Evolutionary conservation across 92 coral and sea anemone genomes (phyloP).

Genomic region (Plumapathes pennacea): DNA sequence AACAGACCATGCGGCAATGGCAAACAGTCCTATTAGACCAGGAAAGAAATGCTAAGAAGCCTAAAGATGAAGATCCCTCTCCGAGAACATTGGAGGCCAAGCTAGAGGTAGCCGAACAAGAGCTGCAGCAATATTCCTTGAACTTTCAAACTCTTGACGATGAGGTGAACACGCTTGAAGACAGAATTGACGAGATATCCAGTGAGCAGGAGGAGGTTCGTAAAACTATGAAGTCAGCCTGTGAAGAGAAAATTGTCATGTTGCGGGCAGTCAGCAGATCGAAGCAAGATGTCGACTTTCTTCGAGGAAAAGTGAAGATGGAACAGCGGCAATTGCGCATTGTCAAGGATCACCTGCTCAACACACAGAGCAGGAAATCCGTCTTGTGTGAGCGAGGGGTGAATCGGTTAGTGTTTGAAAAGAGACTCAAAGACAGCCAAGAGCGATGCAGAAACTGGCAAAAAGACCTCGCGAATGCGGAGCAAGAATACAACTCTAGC

Average conservation of each 20-base stretch:
- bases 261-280: background rate
- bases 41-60: background rate
- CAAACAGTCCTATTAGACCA: slow-evolving; percentile 21
- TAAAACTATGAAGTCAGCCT: slow-evolving; percentile 1
- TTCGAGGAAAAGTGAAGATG: slow-evolving; percentile 44
- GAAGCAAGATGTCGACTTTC: slow-evolving; percentile 25
- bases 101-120: slow-evolving; percentile 8
- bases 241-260: slow-evolving; percentile 1
- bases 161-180: background rate
- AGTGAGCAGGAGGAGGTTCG: slow-evolving; percentile 6
- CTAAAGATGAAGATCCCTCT: slow-evolving; percentile 1
- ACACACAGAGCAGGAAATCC: too few relatives aligned
- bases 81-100: background rate
- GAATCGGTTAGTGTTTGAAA: slow-evolving; percentile 32
- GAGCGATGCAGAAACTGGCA: slow-evolving; percentile 43
- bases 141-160: background rate
- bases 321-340: slow-evolving; percentile 61
- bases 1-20: slow-evolving; percentile 39
- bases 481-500: slow-evolving; percentile 4
- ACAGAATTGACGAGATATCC: slow-evolving; percentile 3
- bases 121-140: slow-evolving; percentile 2
- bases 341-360: slow-evolving; percentile 43
- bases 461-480: slow-evolving; percentile 51
- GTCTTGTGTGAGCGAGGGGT: too few relatives aligned
- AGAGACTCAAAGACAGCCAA: slow-evolving; percentile 31